These are phyloP conservation scores for Gadus chalcogrammus DNA, from an alignment of 2,113 vertebrate species.

Conservation along the genomic window DNA sequence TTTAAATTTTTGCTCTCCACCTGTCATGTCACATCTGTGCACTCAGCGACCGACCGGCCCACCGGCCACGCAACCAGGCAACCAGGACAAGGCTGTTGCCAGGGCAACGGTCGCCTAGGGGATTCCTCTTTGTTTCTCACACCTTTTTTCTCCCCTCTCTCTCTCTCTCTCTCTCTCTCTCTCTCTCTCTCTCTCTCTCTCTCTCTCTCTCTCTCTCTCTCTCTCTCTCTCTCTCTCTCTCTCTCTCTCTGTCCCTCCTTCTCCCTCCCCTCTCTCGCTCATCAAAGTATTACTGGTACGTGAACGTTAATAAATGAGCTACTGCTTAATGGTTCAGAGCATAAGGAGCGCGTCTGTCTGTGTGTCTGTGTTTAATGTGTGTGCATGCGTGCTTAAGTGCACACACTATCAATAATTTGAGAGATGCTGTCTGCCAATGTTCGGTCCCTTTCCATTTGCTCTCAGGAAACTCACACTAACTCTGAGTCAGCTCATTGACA, in stretches of 20 bases:
- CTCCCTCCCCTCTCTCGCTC: background rate
- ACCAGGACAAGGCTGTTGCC: conserved; percentile 73
- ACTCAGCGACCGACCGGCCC: conserved; percentile 60
- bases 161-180: background rate
- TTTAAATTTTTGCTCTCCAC: conserved; percentile 34
- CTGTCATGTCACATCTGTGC: conserved; percentile 57
- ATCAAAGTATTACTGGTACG: background rate
- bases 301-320: too few relatives aligned
- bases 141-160: conserved; percentile 13
- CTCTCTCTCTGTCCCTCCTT: background rate
- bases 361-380: background rate
- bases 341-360: background rate
- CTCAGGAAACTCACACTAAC: too few relatives aligned
- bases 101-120: conserved; percentile 71
- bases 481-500: too few relatives aligned
- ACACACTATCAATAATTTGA: background rate
- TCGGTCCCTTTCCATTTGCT: too few relatives aligned
- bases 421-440: too few relatives aligned
- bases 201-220: background rate
- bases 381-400: background rate
- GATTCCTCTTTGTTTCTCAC: conserved; percentile 70
- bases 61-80: conserved; percentile 40
- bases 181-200: conserved; percentile 6
- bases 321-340: background rate
- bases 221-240: background rate